phyloP scores from a whole-genome alignment of 1,140 invertebrate genomes.

The Hydropsyche tenuis region DNA sequence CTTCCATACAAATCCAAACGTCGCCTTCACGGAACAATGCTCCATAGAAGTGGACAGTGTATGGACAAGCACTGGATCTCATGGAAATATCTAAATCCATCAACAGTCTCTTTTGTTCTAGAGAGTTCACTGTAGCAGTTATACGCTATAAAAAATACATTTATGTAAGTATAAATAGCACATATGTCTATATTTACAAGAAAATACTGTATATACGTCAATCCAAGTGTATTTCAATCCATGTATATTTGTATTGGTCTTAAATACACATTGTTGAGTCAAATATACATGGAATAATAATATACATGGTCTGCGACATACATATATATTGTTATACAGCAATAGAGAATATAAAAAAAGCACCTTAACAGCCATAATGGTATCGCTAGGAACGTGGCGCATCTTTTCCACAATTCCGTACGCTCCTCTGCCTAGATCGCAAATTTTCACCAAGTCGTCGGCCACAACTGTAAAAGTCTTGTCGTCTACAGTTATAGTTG shows the following conservation, averaged over 20 bases:
- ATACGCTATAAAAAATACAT: conserved; percentile 80
- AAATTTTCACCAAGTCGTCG: conserved; percentile 86
- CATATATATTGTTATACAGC: too few species aligned
- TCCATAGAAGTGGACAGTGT: conserved; percentile 98
- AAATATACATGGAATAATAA: too few species aligned
- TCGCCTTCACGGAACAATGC: conserved; percentile 95
- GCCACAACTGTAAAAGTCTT: conserved; percentile 89
- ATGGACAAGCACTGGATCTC: conserved; percentile 93
- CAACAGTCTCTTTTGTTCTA: conserved; percentile 91
- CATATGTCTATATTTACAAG: too few species aligned
- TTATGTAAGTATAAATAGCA: too few species aligned
- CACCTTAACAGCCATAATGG: conserved; percentile 96
- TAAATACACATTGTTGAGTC: too few species aligned
- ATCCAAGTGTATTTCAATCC: too few species aligned
- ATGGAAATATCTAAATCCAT: conserved; percentile 97
- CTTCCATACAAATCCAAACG: conserved; percentile 99
- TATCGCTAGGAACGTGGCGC: conserved; percentile 85
- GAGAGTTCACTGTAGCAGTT: conserved; percentile 88
- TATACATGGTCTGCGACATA: too few species aligned
- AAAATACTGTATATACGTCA: too few species aligned
- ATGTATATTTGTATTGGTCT: too few species aligned
- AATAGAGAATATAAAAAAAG: conserved; percentile 1
- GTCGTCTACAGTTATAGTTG: conserved; percentile 85
- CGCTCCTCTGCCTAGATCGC: conserved; percentile 91
- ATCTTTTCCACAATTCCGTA: conserved; percentile 98